Evolutionary conservation across 2,113 vertebrate species (phyloP).

Genomic region (Xiphophorus hellerii): DNA sequence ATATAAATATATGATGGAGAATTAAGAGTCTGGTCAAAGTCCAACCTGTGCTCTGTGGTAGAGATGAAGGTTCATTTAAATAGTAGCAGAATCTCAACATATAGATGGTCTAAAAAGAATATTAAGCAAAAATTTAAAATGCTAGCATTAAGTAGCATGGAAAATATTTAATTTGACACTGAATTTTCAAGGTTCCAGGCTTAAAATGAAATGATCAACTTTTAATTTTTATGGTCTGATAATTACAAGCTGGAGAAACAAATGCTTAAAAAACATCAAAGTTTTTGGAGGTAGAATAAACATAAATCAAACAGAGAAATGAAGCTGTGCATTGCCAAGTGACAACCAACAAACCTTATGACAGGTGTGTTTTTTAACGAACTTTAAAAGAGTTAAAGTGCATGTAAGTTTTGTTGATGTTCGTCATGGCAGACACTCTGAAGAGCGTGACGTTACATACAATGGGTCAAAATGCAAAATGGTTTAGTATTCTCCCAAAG

Average conservation of each 20-base stretch:
- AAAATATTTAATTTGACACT: background rate
- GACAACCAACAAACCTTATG: background rate
- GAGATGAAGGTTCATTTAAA: constrained; percentile 7
- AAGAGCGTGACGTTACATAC: background rate
- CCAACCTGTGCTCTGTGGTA: constrained; percentile 25
- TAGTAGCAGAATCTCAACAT: background rate
- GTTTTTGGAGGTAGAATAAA: no score
- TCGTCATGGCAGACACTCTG: background rate
- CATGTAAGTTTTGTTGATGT: no score
- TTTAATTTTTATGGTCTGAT: background rate
- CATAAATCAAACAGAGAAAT: no score
- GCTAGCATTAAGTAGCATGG: background rate
- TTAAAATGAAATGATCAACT: background rate
- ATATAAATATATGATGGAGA: constrained; percentile 69
- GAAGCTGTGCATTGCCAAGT: background rate
- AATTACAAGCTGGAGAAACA: background rate
- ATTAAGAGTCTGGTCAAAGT: constrained; percentile 43
- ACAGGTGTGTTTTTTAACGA: no score
- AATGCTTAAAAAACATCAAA: no score
- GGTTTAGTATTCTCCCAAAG: no score
- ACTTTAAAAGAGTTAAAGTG: no score
- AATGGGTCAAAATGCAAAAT: no score
- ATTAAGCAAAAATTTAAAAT: background rate
- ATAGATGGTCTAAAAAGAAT: background rate
- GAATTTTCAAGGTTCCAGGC: no score